Percentiles rank a stretch among this genome's conserved stretches.
phyloP scores from a whole-genome alignment of 2,113 vertebrate species.

The Ursus arctos region DNA sequence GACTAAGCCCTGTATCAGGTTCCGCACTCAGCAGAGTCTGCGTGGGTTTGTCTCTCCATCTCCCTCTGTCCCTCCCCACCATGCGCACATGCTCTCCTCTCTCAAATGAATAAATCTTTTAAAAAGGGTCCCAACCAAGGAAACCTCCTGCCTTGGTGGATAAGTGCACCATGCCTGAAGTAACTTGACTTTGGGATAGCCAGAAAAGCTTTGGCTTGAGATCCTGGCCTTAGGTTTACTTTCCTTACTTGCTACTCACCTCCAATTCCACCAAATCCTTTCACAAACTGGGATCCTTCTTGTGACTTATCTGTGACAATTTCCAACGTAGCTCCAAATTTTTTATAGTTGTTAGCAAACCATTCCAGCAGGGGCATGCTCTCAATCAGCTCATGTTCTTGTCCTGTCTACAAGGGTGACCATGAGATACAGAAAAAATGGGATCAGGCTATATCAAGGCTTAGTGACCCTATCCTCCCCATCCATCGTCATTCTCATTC shows the following conservation, averaged over 20 bases:
- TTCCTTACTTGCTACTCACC: slow-evolving; percentile 88
- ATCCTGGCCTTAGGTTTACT: not conserved
- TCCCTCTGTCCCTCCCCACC: not conserved
- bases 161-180: not conserved
- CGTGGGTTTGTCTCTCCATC: not conserved
- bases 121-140: not conserved
- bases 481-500: not conserved
- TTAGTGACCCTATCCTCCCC: not conserved
- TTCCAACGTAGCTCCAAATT: slow-evolving; percentile 99
- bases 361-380: slow-evolving; percentile 99
- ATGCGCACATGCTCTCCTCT: not conserved
- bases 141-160: not conserved
- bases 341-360: slow-evolving; percentile 99
- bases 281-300: slow-evolving; percentile 99
- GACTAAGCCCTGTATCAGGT: not conserved
- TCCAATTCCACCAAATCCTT: slow-evolving; percentile 99
- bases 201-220: not conserved
- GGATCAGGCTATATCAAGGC: not conserved
- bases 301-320: slow-evolving; percentile 99
- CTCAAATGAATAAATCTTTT: not conserved
- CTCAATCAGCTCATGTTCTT: slow-evolving; percentile 99
- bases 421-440: slow-evolving; percentile 50
- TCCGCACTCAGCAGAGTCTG: not conserved
- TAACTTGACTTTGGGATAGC: not conserved
- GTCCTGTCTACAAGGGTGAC: slow-evolving; percentile 92